Base-by-base conservation (phyloP, 2,797 vertebrate species). In the Danio jaintianensis region DNA sequence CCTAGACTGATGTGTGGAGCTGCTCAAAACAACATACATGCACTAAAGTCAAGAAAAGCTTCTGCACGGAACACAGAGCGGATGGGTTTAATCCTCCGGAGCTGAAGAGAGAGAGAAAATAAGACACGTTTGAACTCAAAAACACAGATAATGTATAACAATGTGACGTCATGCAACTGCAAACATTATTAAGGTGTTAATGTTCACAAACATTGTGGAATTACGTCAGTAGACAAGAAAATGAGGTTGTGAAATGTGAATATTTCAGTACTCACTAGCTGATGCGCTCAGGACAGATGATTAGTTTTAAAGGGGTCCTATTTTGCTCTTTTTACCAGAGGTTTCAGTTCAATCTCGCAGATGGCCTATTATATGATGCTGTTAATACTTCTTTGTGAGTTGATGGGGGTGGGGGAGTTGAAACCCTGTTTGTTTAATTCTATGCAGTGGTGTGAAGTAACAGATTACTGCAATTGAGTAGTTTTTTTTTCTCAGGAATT, bases 31-130 rank as follows among this genome's bases (percentile, higher is more conserved):
- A 85, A 93, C 29, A 29, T 90, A 91, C 92, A 93, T 90, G 89
- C 92, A 93, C 89, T 93, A 92, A 90, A 92, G 87, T 84, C 92
- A 92, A 88, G 80, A 89, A 91, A 92, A 85, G 83, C 70, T 88
- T 89, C 90, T 88, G 89, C 84, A 82, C 86, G 89, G 87, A 85
- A 86, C 87, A 90, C 84, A 87, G 84, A 81, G 55, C 50, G 83
- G 87, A 83, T 78, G 80, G 87, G 87, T 83, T 91, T 91, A 95
- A 82, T 90, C 79, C 83, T 71, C 85, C 86, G 81, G 92, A 62
- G 90, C 94, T 94, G 90, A 69, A 86, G 90, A 89, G 80, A 79
- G 83, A 84, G 80, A 82, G 58, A 83, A 82, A 68, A 47, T 63
- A 68, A 78, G 84, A 67, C 55, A 82, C 36, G 22, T 13, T 53